Percentiles rank a stretch among this genome's conserved stretches.
Evolutionary conservation across 2,888 invertebrate species (phyloP).

Genomic region (Chymomyza amoena): DNA sequence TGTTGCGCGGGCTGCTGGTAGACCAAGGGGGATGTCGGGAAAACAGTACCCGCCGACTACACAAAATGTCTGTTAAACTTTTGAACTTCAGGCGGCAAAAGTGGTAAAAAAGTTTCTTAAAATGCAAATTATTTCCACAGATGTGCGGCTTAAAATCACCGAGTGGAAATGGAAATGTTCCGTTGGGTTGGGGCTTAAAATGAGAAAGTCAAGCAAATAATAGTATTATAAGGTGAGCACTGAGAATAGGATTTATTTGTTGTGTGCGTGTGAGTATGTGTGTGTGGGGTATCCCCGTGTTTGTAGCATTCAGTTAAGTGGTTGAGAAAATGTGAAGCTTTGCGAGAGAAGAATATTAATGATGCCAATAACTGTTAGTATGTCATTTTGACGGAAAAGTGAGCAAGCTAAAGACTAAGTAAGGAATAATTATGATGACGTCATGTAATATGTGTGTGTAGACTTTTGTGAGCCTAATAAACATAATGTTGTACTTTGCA

Average conservation of each 20-base stretch:
- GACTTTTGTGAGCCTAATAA: no score
- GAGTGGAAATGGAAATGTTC: neutral
- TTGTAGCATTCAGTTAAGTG: neutral
- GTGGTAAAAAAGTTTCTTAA: constrained; percentile 28
- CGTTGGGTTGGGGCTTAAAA: neutral
- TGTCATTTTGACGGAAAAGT: no score
- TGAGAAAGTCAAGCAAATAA: neutral
- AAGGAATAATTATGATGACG: no score
- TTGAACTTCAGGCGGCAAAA: neutral
- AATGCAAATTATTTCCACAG: constrained; percentile 23
- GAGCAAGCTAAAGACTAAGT: no score
- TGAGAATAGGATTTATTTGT: neutral
- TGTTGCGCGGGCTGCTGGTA: constrained; percentile 22
- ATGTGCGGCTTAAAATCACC: neutral
- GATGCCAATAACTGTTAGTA: no score
- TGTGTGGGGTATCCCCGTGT: no score
- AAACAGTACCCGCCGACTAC: neutral
- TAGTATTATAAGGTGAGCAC: neutral
- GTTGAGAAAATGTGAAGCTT: neutral
- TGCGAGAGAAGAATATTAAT: neutral
- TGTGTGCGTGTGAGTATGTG: neutral
- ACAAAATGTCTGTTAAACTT: constrained; percentile 9
- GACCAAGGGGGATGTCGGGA: constrained; percentile 7
- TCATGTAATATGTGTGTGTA: no score
- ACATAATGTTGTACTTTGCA: no score